These are phyloP conservation scores for Myotis yumanensis DNA, from an alignment of 2,113 vertebrate species.

Conservation along the genomic window DNA sequence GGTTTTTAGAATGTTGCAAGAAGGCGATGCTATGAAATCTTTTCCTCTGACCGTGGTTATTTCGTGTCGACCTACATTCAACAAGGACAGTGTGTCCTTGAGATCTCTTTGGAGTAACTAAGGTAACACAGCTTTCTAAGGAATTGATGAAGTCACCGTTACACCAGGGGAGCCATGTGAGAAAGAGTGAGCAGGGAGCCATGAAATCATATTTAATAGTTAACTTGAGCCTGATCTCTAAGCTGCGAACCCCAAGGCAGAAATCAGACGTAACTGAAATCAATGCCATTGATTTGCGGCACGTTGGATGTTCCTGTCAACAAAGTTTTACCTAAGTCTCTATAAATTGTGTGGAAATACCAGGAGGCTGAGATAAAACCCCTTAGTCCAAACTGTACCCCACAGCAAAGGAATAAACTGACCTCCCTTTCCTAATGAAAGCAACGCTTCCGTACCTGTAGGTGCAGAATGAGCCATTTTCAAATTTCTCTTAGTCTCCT, in stretches of 20 bases:
- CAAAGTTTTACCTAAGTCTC: background rate
- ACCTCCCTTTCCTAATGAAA: background rate
- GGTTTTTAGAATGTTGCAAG: background rate
- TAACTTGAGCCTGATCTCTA: background rate
- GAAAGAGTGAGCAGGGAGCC: background rate
- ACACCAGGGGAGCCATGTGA: background rate
- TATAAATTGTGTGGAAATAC: background rate
- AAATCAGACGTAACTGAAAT: constrained; percentile 23
- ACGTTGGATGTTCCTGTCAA: background rate
- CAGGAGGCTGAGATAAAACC: background rate
- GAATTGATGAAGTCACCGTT: too few relatives aligned
- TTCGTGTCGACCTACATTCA: background rate
- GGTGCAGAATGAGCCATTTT: background rate
- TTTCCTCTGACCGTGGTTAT: background rate
- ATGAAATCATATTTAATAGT: background rate
- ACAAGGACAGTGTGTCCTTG: background rate
- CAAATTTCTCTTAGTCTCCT: background rate
- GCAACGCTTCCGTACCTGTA: background rate
- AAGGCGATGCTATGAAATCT: background rate
- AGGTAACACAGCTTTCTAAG: background rate
- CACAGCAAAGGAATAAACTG: background rate
- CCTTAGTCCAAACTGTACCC: background rate
- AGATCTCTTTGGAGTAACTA: background rate
- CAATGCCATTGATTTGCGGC: background rate
- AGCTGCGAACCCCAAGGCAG: background rate